Conservation (phyloP, 2,888 invertebrate species). For the Coenonympha arcania region DNA sequence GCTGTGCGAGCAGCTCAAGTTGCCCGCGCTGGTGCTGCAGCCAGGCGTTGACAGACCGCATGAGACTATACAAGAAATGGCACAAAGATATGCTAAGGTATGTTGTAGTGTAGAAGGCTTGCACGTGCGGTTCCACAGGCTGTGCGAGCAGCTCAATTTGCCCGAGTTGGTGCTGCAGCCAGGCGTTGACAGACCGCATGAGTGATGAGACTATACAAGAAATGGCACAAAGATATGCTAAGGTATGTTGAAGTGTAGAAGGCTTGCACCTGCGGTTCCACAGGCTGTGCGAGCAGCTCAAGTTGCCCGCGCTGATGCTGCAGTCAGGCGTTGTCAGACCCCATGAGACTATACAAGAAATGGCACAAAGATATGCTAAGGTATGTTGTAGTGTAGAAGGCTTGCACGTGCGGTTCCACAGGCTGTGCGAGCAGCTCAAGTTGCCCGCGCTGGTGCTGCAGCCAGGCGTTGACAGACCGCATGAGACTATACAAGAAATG, state of each 20-base stretch:
- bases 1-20: conserved; percentile 41
- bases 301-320: conserved; percentile 41
- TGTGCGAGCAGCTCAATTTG: conserved; percentile 43
- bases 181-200: conserved; percentile 36
- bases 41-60: conserved; percentile 36
- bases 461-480: conserved; percentile 32
- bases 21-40: conserved; percentile 43
- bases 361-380: too few species aligned
- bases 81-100: conserved; percentile 40
- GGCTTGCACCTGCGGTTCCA: too few species aligned
- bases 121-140: too few species aligned
- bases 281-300: conserved; percentile 42
- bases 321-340: conserved; percentile 40
- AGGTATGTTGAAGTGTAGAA: too few species aligned
- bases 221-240: conserved; percentile 37
- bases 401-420: background rate
- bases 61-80: conserved; percentile 38
- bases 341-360: too few species aligned
- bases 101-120: too few species aligned
- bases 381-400: background rate
- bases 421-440: conserved; percentile 17
- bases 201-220: conserved; percentile 37
- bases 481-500: conserved; percentile 35
- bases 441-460: conserved; percentile 40
- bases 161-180: conserved; percentile 44